A percentile compares a stretch with the other conserved stretches of the same genome.
These are phyloP conservation scores for Phaethornis superciliosus DNA, from an alignment of 2,113 vertebrate species.

Conservation along the genomic window DNA sequence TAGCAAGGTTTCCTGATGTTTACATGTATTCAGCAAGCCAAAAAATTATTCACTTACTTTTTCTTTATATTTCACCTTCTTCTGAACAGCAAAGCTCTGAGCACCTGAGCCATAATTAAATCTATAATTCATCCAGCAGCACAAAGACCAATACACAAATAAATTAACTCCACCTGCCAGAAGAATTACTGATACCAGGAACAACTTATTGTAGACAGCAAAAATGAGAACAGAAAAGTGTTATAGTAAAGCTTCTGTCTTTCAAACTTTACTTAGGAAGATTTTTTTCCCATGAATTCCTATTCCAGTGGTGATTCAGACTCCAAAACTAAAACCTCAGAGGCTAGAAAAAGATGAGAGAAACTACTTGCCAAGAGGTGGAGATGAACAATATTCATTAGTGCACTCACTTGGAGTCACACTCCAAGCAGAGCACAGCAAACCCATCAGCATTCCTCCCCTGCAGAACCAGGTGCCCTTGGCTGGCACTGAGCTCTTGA, in stretches of 20 bases:
- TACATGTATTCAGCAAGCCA: conserved; percentile 33
- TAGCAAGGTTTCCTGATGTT: not conserved
- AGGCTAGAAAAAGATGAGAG: not conserved
- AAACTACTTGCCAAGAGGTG: not conserved
- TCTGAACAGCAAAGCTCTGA: conserved; percentile 37
- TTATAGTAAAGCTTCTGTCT: not conserved
- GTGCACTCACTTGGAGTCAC: not conserved
- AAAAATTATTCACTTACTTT: conserved; percentile 51
- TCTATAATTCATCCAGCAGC: conserved; percentile 46
- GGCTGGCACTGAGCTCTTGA: rapidly evolving
- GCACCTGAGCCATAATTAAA: conserved; percentile 50
- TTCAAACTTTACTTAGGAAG: not conserved
- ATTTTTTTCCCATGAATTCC: not conserved
- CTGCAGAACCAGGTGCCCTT: not conserved
- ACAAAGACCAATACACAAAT: conserved; percentile 29
- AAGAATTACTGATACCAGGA: conserved; percentile 9
- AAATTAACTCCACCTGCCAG: conserved; percentile 37
- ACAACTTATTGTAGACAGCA: not conserved
- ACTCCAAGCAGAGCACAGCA: rapidly evolving
- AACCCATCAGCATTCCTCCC: rapidly evolving
- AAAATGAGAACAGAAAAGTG: conserved; percentile 1
- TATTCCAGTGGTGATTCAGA: not conserved
- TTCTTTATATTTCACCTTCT: conserved; percentile 4
- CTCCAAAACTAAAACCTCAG: not conserved
- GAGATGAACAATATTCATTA: rapidly evolving